Base-by-base conservation (phyloP, 2,113 vertebrate species). In the Pterophyllum scalare region DNA sequence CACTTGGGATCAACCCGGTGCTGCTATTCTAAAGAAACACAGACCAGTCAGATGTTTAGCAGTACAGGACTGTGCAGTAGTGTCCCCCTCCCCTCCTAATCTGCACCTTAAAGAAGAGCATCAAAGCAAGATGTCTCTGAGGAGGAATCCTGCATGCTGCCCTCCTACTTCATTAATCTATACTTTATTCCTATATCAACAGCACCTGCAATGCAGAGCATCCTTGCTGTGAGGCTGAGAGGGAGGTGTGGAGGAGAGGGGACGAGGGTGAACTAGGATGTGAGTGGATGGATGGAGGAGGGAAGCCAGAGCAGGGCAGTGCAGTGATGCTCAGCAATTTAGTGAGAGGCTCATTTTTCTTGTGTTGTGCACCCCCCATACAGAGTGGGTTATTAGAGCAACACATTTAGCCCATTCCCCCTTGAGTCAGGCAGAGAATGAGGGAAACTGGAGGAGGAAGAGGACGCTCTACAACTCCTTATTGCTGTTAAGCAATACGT, bases 111-210 rank as follows among this genome's bases (percentile, higher is more conserved):
- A 76, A 80, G 70, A 61, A 28, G 15, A 57, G 19, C 62, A 81
- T 87, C 76, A 61, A 46, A 61, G 58, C 22, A 81, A 80, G 40
- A n/a, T 10, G 70, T 40, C 88, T 80, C 80, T n/a, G 31, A 62
- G 80, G 89, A 84, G 49, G 59, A 46, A 75, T 64, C 58, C 75
- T 83, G 49, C 56, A 38, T 80, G 26, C 35, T 24, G 11, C 75
- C 24, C 7, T 59, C 49, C 15, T 57, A 52, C 76, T 24, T 31
- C 70, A 67, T 62, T 82, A 43, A 35, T 58, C 60, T 33, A 91
- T 93, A 77, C 90, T 95, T 94, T 92, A 95, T 94, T 94, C 93
- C 93, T 92, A 77, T 10, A 83, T 77, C 82, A 91, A 88, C 91
- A 90, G 80, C 70, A 90, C 90, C 91, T 94, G 90, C 94, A 94